Evolutionary conservation across 2,888 invertebrate genomes (phyloP), one percentile per base, ranked within the genome.

Genomic region (Thumatha senex): DNA sequence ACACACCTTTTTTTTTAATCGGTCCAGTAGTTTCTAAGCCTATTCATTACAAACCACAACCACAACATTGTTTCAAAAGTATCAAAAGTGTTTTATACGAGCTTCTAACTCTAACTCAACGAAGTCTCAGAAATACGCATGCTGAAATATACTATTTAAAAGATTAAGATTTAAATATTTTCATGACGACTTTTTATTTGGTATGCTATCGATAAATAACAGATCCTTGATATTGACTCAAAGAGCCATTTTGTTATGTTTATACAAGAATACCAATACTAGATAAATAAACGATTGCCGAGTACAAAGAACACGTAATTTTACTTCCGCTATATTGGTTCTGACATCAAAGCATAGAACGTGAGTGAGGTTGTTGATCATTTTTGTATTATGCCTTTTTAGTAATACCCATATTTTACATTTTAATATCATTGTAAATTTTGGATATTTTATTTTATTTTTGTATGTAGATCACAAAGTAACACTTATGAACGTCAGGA

Each of bases 301-400:
- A 7, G 11, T 39, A 54, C 41, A 43, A 40, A 36, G 35, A 49
- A 46, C 47, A 44, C 29, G 33, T 35, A 45, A 57, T 51, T 42
- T 49, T 42, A 47, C 14, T 33, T 36, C 40, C 38, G 35, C 14
- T 24, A 30, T 12, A 13, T 39, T 44, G 12, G 13, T 29, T 30
- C 36, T 24, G 18, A 45, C n/a, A 52, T 54, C 51, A 54, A 62
- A 48, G 51, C 33, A 48, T 15, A 30, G 15, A 54, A 56, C 38
- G 11, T 43, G 40, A 47, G 46, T 31, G 13, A 42, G 45, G 40
- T 41, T 13, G 31, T 40, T 51, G 44, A 62, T 61, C 30, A 52
- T 63, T 61, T 61, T 48, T 30, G 10, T 48, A 45, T 48, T 15
- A 41, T 0, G 35, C 7, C 50, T 46, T 53, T 40, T 9, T 24